These are phyloP conservation scores for Mormyrops attenuatus DNA, from an alignment of 2,797 vertebrate species.

Conservation along the genomic window DNA sequence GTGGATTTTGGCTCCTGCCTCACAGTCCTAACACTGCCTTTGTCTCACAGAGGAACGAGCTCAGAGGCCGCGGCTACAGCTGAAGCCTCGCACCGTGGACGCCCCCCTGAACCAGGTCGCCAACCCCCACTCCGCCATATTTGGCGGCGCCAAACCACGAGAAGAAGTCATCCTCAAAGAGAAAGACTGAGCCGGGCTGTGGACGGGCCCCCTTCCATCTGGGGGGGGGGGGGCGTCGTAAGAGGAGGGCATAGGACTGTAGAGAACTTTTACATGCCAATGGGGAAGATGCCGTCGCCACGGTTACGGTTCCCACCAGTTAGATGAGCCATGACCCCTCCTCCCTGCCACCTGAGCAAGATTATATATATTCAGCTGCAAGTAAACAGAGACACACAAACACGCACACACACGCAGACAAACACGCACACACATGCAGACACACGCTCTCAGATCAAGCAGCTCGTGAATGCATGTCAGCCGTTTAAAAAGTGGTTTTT, in stretches of 20 bases:
- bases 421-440: constrained; percentile 38
- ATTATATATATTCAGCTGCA: constrained; percentile 56
- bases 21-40: not conserved
- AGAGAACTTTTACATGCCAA: constrained; percentile 52
- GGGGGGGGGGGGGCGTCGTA: constrained; percentile 8
- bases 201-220: constrained; percentile 9
- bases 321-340: constrained; percentile 56
- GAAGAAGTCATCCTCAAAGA: constrained; percentile 85
- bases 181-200: constrained; percentile 61
- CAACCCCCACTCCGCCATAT: constrained; percentile 97
- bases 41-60: constrained; percentile 84
- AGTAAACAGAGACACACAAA: constrained; percentile 53
- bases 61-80: constrained; percentile 89
- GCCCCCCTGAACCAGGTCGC: constrained; percentile 97
- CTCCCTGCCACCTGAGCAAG: constrained; percentile 43
- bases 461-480: constrained; percentile 88
- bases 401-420: constrained; percentile 30
- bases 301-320: constrained; percentile 67
- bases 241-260: constrained; percentile 52
- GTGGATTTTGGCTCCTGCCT: not conserved
- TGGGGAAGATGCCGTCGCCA: constrained; percentile 60
- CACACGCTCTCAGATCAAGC: constrained; percentile 62
- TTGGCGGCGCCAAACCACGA: constrained; percentile 91
- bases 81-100: constrained; percentile 91
- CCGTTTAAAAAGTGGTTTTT: constrained; percentile 78